These are phyloP conservation scores for Odontophorus gujanensis DNA, from an alignment of 2,113 vertebrate species.

Conservation along the genomic window DNA sequence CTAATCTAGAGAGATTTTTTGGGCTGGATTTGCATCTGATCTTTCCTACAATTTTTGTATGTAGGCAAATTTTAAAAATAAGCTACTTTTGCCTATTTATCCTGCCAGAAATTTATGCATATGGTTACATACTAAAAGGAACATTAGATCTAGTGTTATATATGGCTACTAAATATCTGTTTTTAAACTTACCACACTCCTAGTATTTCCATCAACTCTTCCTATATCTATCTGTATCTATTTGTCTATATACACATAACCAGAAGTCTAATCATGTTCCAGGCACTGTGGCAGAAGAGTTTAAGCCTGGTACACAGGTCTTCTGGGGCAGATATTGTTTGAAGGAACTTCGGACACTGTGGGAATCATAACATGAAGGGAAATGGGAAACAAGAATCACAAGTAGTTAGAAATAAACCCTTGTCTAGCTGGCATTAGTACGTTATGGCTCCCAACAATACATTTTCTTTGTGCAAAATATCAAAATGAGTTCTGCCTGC, in stretches of 20 bases:
- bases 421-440: not conserved
- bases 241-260: not conserved
- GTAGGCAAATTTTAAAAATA: not conserved
- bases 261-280: not conserved
- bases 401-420: not conserved
- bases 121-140: not conserved
- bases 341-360: not conserved
- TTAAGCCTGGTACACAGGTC: not conserved
- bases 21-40: not conserved
- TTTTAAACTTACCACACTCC: not conserved
- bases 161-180: not conserved
- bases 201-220: not conserved
- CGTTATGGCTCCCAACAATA: not conserved
- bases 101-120: not conserved
- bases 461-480: not conserved
- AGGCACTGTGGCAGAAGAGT: not conserved
- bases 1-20: not conserved
- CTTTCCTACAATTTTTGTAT: not conserved
- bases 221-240: not conserved
- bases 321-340: not conserved
- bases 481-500: not conserved
- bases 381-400: not conserved
- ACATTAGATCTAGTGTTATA: not conserved
- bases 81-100: not conserved
- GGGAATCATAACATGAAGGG: not conserved